These are phyloP conservation scores for Planococcus citri DNA, from an alignment of 1,140 invertebrate genomes.

Conservation along the genomic window DNA sequence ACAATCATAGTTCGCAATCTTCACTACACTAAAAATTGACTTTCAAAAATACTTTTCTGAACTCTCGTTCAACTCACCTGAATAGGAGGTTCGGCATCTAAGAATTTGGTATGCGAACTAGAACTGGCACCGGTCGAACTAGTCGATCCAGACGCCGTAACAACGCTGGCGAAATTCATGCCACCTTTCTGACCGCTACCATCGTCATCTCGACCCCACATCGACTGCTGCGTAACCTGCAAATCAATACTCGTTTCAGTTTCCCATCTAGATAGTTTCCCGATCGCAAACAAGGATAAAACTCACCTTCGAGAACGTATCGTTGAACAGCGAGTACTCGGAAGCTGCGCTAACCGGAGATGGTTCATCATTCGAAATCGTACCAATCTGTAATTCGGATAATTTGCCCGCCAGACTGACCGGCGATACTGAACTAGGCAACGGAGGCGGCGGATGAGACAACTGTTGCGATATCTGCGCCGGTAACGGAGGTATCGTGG, in stretches of 20 bases:
- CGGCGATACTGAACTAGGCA: neutral
- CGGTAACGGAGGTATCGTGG: neutral
- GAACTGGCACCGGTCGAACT: constrained; percentile 31
- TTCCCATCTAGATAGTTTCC: neutral
- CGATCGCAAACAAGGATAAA: neutral
- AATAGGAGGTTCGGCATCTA: constrained; percentile 40
- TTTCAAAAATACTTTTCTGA: too few relatives aligned
- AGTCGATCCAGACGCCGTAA: constrained; percentile 44
- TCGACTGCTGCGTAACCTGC: constrained; percentile 43
- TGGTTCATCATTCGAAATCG: constrained; percentile 29
- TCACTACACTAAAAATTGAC: too few relatives aligned
- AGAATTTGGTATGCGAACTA: constrained; percentile 37
- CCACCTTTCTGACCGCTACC: constrained; percentile 36
- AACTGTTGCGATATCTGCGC: constrained; percentile 24
- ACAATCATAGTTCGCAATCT: too few relatives aligned
- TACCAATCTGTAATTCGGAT: constrained; percentile 14
- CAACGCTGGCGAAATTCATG: constrained; percentile 62
- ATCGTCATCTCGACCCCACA: constrained; percentile 53
- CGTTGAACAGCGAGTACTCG: constrained; percentile 70
- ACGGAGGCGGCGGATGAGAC: constrained; percentile 20
- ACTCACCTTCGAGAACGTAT: constrained; percentile 46
- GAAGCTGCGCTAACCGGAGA: constrained; percentile 30
- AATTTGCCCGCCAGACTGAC: neutral
- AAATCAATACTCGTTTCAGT: constrained; percentile 4
- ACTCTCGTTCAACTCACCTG: neutral